phyloP scores from a whole-genome alignment of 1,140 invertebrate species.

The Magallana ariakensis region DNA sequence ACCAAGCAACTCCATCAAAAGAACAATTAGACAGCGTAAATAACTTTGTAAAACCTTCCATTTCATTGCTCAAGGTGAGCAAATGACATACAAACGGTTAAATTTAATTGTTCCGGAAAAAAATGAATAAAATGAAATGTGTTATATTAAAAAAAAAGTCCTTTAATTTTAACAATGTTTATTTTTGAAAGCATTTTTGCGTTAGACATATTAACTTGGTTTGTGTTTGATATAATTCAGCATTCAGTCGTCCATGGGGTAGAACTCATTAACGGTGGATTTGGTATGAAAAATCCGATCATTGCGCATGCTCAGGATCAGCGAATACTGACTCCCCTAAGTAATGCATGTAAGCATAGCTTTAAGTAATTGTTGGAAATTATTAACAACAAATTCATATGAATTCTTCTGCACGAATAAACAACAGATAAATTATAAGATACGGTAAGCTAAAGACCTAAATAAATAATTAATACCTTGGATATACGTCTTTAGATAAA shows the following conservation, averaged over 20 bases:
- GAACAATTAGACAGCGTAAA: slow-evolving; percentile 1
- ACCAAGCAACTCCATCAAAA: not conserved
- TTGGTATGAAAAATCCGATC: slow-evolving; percentile 98
- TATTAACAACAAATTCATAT: too few relatives aligned
- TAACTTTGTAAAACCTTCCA: slow-evolving; percentile 1
- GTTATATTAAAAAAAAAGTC: not conserved
- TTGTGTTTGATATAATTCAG: slow-evolving; percentile 50
- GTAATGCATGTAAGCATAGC: not conserved
- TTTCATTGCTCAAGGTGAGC: slow-evolving; percentile 25
- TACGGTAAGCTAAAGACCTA: too few relatives aligned
- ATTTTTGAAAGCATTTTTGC: not conserved
- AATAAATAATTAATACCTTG: too few relatives aligned
- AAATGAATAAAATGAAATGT: not conserved
- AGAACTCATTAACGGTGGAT: slow-evolving; percentile 99
- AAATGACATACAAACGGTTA: not conserved
- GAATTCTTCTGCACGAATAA: too few relatives aligned
- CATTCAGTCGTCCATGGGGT: slow-evolving; percentile 78
- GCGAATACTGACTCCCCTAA: not conserved
- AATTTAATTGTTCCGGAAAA: not conserved
- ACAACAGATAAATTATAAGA: too few relatives aligned
- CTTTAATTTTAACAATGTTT: not conserved
- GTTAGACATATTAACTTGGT: not conserved
- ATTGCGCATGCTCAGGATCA: slow-evolving; percentile 79
- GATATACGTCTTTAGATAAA: too few relatives aligned
- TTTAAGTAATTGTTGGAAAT: too few relatives aligned